Conservation (phyloP, 2,113 vertebrate species). For the Sporophila hypoxantha region DNA sequence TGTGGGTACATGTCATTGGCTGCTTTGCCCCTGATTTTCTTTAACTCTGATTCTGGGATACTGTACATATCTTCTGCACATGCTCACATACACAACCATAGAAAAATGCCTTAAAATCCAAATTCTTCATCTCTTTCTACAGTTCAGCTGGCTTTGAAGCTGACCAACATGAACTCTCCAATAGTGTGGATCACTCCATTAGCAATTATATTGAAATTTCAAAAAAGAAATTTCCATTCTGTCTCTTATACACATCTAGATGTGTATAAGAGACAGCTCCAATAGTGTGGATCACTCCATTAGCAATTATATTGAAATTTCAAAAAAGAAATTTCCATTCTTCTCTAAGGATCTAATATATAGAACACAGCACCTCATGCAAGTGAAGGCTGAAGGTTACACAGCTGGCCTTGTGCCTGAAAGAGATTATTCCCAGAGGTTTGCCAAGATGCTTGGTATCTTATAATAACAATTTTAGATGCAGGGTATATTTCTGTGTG, state of each 20-base stretch:
- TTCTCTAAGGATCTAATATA: conserved; percentile 3
- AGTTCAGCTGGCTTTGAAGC: background rate
- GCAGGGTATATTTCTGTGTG: background rate
- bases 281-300: background rate
- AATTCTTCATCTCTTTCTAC: background rate
- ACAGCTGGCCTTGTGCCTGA: background rate
- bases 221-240: background rate
- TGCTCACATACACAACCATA: background rate
- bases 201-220: conserved; percentile 13
- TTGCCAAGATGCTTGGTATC: background rate
- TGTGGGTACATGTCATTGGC: background rate
- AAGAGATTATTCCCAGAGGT: background rate
- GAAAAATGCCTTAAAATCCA: background rate
- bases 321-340: background rate
- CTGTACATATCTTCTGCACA: background rate
- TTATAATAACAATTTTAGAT: background rate
- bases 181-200: background rate
- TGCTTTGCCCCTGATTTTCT: background rate
- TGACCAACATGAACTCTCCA: background rate
- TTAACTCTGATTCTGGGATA: background rate
- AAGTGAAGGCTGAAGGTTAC: background rate
- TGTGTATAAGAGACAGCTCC: too few relatives aligned
- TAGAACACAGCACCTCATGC: background rate
- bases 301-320: conserved; percentile 14
- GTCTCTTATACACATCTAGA: too few relatives aligned